phyloP scores from a whole-genome alignment of 2,113 vertebrate species.

The Rhinogobius similis region DNA sequence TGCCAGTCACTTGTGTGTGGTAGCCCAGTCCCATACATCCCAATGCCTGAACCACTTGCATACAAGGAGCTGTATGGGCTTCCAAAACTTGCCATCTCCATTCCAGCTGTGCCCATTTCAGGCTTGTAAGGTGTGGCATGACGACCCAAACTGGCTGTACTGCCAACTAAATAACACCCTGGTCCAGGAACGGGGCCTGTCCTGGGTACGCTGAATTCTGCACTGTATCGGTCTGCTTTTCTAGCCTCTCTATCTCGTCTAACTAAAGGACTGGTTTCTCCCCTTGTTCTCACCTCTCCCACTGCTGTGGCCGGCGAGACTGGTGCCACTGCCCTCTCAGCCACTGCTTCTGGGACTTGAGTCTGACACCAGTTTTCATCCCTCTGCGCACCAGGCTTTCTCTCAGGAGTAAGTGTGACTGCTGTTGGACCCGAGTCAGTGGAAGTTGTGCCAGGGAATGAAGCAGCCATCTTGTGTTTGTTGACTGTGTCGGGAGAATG shows the following conservation, averaged over 20 bases:
- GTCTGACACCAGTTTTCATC: conserved; percentile 78
- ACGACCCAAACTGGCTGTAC: conserved; percentile 70
- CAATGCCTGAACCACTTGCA: conserved; percentile 53
- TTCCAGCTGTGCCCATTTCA: conserved; percentile 49
- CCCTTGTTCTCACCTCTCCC: conserved; percentile 50
- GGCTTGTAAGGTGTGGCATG: conserved; percentile 63
- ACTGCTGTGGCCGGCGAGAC: conserved; percentile 19
- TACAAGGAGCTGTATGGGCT: conserved; percentile 72
- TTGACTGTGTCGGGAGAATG: conserved; percentile 61
- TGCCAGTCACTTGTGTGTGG: conserved; percentile 75
- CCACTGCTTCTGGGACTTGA: conserved; percentile 78
- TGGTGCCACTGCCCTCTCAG: conserved; percentile 56
- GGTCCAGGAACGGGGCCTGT: conserved; percentile 46
- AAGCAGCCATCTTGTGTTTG: conserved; percentile 71
- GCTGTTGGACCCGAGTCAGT: conserved; percentile 21
- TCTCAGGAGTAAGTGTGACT: conserved; percentile 42
- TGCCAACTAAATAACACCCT: conserved; percentile 59
- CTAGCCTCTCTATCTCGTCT: conserved; percentile 47
- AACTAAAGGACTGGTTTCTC: conserved; percentile 57
- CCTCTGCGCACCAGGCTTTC: conserved; percentile 41
- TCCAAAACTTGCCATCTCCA: conserved; percentile 61
- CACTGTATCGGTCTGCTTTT: conserved; percentile 64
- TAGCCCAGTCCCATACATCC: conserved; percentile 71
- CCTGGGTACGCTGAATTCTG: conserved; percentile 57
- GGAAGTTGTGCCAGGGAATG: conserved; percentile 43